A percentile compares a stretch with the other conserved stretches of the same genome.
phyloP scores from a whole-genome alignment of 23 tunicate species.

The Botrylloides violaceus region DNA sequence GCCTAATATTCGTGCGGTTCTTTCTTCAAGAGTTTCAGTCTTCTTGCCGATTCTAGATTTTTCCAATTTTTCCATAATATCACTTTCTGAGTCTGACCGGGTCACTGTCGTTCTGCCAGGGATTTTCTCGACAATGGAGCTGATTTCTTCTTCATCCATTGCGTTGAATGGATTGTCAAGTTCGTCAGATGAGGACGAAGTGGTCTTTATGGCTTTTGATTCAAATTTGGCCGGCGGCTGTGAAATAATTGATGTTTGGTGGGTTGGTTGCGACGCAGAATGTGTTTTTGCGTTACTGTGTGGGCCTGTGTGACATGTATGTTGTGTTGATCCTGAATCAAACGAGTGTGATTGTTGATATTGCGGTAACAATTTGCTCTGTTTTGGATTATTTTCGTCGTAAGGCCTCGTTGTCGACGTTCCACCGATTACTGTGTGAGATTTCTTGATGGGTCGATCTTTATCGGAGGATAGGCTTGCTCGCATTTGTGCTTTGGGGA shows the following conservation, averaged over 20 bases:
- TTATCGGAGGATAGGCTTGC: not conserved
- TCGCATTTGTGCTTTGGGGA: not conserved
- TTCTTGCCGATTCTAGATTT: not conserved
- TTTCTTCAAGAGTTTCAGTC: conserved; percentile 71
- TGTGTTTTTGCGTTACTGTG: not conserved
- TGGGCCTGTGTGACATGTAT: not conserved
- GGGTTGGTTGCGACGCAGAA: not conserved
- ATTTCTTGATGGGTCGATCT: not conserved
- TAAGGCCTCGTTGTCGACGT: not conserved
- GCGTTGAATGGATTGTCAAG: conserved; percentile 1
- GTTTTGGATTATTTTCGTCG: not conserved
- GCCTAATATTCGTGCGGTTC: conserved; percentile 85
- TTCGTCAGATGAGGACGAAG: not conserved
- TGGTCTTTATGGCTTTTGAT: not conserved
- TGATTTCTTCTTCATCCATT: conserved; percentile 18
- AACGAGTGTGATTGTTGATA: not conserved
- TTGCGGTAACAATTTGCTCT: not conserved
- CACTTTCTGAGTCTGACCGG: conserved; percentile 9
- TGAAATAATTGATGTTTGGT: not conserved
- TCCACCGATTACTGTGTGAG: not conserved
- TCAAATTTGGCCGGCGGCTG: not conserved
- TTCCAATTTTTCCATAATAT: conserved; percentile 7
- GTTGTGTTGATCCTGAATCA: not conserved
- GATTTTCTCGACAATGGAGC: not conserved
- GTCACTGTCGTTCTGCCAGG: not conserved